Base-by-base conservation (phyloP, 2,113 vertebrate species). In the Phoxinus phoxinus region DNA sequence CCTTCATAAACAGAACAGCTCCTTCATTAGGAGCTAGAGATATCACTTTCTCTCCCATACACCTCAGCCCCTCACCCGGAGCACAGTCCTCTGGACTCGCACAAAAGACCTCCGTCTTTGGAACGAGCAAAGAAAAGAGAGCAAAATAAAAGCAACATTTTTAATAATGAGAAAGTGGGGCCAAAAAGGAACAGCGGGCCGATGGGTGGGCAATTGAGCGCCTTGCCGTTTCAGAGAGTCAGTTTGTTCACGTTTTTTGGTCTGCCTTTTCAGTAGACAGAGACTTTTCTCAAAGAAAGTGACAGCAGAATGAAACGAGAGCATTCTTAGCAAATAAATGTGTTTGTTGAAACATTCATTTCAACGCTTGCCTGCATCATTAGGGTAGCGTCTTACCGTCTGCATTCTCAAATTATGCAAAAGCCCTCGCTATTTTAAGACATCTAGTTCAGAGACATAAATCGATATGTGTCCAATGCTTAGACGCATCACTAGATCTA, bases 391-490 rank as follows among this genome's bases (percentile, higher is more conserved):
- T 86, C 84, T 71, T 83, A 89, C 91, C 88, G 90, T 88, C 85
- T 87, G 85, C 84, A 44, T 91, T 86, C 90, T 86, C 86, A 90
- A 90, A 92, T 94, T 92, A 94, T 92, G 92, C 92, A 93, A 63
- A 92, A 81, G 71, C 84, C 82, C 61, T 58, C 74, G 89, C 92
- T 95, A 94, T 94, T 94, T 94, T 90, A 87, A 91, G 92, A 88
- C 91, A 93, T 93, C 90, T 93, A 90, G 91, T 94, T 91, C 92
- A 92, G 75, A 90, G 93, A 94, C 93, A 95, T 92, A 81, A 94
- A 94, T 94, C 90, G 94, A 93, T 93, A 94, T 92, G 91, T 93
- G 93, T 93, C 93, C 93, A 89, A 91, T 88, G 91, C 79, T 73
- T 23, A 88, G 89, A 89, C 89, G 87, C 56, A 84, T 91, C 89